Conservation (phyloP, 2,888 invertebrate genomes). For the Parnassius orleans region DNA sequence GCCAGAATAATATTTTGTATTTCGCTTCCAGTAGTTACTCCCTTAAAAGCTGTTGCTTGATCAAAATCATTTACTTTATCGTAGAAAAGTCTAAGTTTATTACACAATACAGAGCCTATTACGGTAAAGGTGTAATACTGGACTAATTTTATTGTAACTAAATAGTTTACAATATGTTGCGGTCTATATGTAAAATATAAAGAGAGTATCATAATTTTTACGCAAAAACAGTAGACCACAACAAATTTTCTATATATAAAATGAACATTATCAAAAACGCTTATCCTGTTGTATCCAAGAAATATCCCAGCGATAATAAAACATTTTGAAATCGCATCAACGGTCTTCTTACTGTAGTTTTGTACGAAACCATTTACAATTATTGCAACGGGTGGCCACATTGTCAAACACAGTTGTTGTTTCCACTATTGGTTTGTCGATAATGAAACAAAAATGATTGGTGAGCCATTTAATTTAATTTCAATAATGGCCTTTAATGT, state of each 20-base stretch:
- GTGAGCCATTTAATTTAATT: too few species aligned
- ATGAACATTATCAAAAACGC: constrained; percentile 1
- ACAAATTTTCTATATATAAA: not conserved
- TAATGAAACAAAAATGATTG: too few species aligned
- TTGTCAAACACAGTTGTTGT: not conserved
- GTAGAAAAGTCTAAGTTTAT: constrained; percentile 4
- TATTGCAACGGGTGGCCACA: constrained; percentile 2
- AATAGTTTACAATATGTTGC: not conserved
- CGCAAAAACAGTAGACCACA: constrained; percentile 1
- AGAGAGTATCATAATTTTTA: not conserved
- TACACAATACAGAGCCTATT: constrained; percentile 1
- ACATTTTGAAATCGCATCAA: not conserved
- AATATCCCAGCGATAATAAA: constrained; percentile 7
- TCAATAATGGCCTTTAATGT: not conserved
- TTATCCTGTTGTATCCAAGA: constrained; percentile 6
- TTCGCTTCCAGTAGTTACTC: not conserved
- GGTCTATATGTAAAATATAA: not conserved
- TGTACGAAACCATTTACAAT: not conserved
- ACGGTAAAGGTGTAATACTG: not conserved
- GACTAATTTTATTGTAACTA: not conserved
- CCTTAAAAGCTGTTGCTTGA: not conserved
- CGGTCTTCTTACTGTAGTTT: not conserved
- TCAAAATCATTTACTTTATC: constrained; percentile 10
- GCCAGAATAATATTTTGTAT: not conserved
- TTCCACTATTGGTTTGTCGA: too few species aligned